Evolutionary conservation across 2,113 vertebrate species (phyloP), one percentile per base, ranked within the genome.

Genomic region (Apteryx mantelli): DNA sequence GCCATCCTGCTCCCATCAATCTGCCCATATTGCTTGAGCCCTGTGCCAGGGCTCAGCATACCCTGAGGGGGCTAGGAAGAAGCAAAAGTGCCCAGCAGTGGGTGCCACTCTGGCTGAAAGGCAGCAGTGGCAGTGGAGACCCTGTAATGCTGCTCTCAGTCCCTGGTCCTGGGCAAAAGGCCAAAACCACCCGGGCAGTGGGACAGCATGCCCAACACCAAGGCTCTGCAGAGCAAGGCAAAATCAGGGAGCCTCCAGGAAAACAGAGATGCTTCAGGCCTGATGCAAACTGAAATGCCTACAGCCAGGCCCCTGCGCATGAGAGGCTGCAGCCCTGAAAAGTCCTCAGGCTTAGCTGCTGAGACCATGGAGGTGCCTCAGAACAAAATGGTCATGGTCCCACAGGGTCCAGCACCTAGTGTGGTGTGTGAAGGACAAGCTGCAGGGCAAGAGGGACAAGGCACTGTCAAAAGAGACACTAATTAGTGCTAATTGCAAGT

Each of bases 401-500:
- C 19, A 44, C 46, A 36, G 38, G 24, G 28, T 44, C 53, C 71
- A 87, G 68, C 46, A 84, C 6, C 3, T 44, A 66, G 80, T 0
- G 0, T 13, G 55, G 19, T 8, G 30, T 38, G 70, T 63, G 55
- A 58, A 74, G 79, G 53, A 55, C n/a, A 42, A 79, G 65, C 52
- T 28, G 53, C 4, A 10, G 76, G 82, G 38, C 65, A 83, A 53
- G 7, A 88, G 73, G 73, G 89, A 91, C 73, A 81, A 78, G 73
- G 84, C 81, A 61, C 69, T 96, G 93, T 89, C 93, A 87, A 76
- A 82, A 92, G 69, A 95, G 89, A 91, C 73, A 82, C 58, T 94
- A 82, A 96, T 95, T 89, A 82, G 36, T 88, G 66, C 63, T 95
- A 96, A 89, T 93, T 96, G 95, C 91, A 89, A 89, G 42, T 64